These are phyloP conservation scores for Azorinus chamasolen DNA, from an alignment of 2,888 invertebrate genomes.

Conservation along the genomic window DNA sequence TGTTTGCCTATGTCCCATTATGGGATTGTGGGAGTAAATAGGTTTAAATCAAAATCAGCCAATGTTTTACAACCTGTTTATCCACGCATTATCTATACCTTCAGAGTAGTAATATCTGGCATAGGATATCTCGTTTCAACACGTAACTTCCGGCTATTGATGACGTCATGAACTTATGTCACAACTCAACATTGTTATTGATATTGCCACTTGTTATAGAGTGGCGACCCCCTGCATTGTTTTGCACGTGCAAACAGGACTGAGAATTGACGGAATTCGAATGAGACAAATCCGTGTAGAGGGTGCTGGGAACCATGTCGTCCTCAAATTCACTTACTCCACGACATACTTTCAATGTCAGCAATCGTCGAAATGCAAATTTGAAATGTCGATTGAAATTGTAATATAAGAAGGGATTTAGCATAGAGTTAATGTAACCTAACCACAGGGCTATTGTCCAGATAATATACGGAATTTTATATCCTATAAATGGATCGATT, in stretches of 20 bases:
- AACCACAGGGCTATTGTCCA: conserved; percentile 83
- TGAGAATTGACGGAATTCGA: conserved; percentile 61
- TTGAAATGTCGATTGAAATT: conserved; percentile 80
- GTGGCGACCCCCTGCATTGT: conserved; percentile 42
- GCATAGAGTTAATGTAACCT: conserved; percentile 82
- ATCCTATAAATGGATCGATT: conserved; percentile 81
- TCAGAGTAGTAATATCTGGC: no score
- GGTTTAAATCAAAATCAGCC: no score
- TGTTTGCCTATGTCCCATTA: no score
- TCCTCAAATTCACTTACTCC: conserved; percentile 79
- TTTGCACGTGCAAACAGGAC: conserved; percentile 50
- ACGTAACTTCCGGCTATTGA: no score
- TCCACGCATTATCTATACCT: no score
- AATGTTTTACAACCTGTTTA: no score
- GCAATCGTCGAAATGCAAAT: conserved; percentile 77
- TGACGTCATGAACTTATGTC: conserved; percentile 14
- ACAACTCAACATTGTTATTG: conserved; percentile 63
- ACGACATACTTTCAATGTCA: conserved; percentile 76
- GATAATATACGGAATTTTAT: conserved; percentile 77
- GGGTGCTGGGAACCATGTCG: conserved; percentile 65
- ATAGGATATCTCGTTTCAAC: no score
- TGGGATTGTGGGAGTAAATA: no score
- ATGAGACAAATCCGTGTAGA: conserved; percentile 61
- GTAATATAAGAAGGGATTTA: conserved; percentile 80
- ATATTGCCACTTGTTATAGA: conserved; percentile 46